Evolutionary conservation across 2,888 invertebrate species (phyloP).

Genomic region (Calephelis perditalis): DNA sequence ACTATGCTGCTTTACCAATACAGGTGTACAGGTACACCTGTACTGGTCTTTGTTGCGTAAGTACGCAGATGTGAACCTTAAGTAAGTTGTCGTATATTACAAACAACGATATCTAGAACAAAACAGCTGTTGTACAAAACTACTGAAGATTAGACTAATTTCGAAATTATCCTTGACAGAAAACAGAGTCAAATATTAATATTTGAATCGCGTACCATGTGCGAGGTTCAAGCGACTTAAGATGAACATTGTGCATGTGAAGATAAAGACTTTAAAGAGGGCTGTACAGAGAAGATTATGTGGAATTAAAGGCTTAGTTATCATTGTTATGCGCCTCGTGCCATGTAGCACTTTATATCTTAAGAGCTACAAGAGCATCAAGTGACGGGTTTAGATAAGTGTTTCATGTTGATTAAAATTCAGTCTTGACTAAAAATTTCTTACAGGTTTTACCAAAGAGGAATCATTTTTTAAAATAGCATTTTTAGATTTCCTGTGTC

Average conservation of each 20-base stretch:
- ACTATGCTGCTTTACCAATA: too few relatives aligned
- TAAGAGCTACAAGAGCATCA: constrained; percentile 19
- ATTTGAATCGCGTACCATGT: constrained; percentile 23
- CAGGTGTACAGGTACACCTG: too few relatives aligned
- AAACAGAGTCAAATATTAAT: constrained; percentile 23
- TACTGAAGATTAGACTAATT: constrained; percentile 11
- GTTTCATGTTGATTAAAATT: not conserved
- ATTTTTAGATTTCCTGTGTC: too few relatives aligned
- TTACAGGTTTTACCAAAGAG: too few relatives aligned
- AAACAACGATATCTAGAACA: too few relatives aligned
- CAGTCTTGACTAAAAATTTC: too few relatives aligned
- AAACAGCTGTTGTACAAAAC: not conserved
- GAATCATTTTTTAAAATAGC: too few relatives aligned
- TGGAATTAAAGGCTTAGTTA: constrained; percentile 34
- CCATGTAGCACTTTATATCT: constrained; percentile 26
- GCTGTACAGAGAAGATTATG: constrained; percentile 36
- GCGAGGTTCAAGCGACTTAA: constrained; percentile 26
- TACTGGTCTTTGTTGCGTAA: too few relatives aligned
- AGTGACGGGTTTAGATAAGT: not conserved
- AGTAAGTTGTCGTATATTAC: too few relatives aligned
- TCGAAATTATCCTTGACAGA: constrained; percentile 11
- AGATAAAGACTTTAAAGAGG: constrained; percentile 34
- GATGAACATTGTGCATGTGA: constrained; percentile 33
- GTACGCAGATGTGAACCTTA: too few relatives aligned
- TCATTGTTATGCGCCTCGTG: constrained; percentile 31